Evolutionary conservation across 1,140 invertebrate species (phyloP).

Genomic region (Thalassaphorura encarpata): DNA sequence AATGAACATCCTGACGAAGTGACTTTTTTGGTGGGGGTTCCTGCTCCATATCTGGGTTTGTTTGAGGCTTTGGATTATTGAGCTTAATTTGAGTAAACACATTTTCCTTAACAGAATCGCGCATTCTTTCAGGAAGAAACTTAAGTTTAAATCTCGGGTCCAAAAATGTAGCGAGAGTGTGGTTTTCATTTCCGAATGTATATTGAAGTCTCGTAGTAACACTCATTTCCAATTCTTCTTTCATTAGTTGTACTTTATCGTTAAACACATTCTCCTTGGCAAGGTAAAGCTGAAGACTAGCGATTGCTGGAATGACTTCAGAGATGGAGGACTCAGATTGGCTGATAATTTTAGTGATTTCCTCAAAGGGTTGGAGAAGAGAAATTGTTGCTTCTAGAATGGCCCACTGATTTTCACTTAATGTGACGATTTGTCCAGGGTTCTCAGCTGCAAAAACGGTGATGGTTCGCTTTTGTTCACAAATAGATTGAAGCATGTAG

Average conservation of each 20-base stretch:
- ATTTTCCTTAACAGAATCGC: background rate
- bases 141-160: background rate
- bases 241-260: background rate
- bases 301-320: background rate
- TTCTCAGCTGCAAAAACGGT: background rate
- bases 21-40: background rate
- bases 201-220: background rate
- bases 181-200: background rate
- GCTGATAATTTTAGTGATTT: conserved; percentile 3
- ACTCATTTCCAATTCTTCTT: background rate
- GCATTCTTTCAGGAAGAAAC: background rate
- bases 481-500: conserved; percentile 28
- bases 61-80: background rate
- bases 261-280: background rate
- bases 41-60: background rate
- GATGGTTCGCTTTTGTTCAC: background rate
- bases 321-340: background rate
- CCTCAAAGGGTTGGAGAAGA: conserved; percentile 1
- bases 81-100: background rate
- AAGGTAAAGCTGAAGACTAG: background rate
- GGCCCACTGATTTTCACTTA: background rate
- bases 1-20: too few relatives aligned
- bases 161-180: background rate
- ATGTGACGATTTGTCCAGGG: conserved; percentile 1
- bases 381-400: background rate